phyloP scores from a whole-genome alignment of 2,797 vertebrate species.

The Sandelia bainsii region DNA sequence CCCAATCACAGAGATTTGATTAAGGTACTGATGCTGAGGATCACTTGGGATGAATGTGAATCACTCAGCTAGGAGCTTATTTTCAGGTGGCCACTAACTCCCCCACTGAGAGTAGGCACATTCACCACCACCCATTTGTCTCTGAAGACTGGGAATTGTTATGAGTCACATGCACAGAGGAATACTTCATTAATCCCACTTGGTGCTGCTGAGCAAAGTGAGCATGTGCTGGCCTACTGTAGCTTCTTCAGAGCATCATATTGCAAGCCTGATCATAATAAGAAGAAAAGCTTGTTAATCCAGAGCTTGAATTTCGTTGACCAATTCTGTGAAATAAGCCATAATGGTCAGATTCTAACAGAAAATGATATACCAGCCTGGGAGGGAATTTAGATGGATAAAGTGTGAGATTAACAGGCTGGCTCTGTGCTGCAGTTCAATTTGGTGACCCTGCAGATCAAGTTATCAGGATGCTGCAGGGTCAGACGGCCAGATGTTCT shows the following conservation, averaged over 20 bases:
- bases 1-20: constrained; percentile 74
- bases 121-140: constrained; percentile 67
- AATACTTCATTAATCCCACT: constrained; percentile 79
- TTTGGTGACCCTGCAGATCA: constrained; percentile 78
- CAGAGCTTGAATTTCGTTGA: constrained; percentile 23
- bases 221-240: constrained; percentile 66
- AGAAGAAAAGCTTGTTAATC: constrained; percentile 51
- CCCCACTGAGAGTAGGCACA: constrained; percentile 69
- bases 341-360: constrained; percentile 44
- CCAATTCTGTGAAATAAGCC: constrained; percentile 52
- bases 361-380: constrained; percentile 53
- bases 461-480: constrained; percentile 77
- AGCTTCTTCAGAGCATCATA: constrained; percentile 63
- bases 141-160: constrained; percentile 69
- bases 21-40: constrained; percentile 66
- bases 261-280: constrained; percentile 50
- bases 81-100: constrained; percentile 70
- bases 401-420: constrained; percentile 79
- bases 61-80: constrained; percentile 72
- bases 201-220: constrained; percentile 66
- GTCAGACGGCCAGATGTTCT: constrained; percentile 82
- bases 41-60: constrained; percentile 74
- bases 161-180: constrained; percentile 77
- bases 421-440: constrained; percentile 67
- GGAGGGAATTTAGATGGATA: constrained; percentile 71